Base-by-base conservation (phyloP, 1,140 invertebrate species). In the Trichonephila clavipes region DNA sequence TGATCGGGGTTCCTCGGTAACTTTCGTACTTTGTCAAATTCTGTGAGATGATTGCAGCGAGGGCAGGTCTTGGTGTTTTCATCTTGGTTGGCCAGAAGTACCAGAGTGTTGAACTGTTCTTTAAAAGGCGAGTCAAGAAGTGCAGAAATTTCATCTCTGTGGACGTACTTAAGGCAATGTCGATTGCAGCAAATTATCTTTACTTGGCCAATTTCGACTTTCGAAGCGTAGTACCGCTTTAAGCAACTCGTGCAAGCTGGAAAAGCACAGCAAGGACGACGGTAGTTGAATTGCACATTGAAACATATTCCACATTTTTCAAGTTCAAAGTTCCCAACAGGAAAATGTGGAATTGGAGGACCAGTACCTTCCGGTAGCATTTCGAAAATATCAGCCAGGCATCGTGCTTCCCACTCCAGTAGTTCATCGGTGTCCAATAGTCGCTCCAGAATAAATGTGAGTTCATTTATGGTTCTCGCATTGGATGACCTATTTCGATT, bases 21-120 rank as follows among this genome's bases (percentile, higher is more conserved):
- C 58, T 94, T 94, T 51, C 69, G 89, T 19, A 92, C 95, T 94
- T 88, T 93, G 14, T 40, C 12, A 2, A 86, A 19, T 61, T 77
- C 88, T 12, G 94, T 94, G 18, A 96, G 89, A 88, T 95, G 94
- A 86, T 95, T 95, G 94, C 96, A 96, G 10, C 95, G 92, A 1
- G 96, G 96, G 94, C 96, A 96, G 12, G 96, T 96, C 94, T 96
- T 96, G 0, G 95, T 88, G 51, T 94, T 93, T 0, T 95, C 95
- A 94, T 96, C 95, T 59, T 95, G 94, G 94, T 96, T 96, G 2
- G 95, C 95, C 94, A 95, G 94, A 18, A 95, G 94, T 18, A 96
- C 94, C 92, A 96, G 95, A 85, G 95, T 95, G 87, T 95, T 95
- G 94, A 95, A 96, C 85, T 95, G 95, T 34, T 95, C 95, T 94